phyloP scores from a whole-genome alignment of 1,140 invertebrate species.

The Metopolophium dirhodum region DNA sequence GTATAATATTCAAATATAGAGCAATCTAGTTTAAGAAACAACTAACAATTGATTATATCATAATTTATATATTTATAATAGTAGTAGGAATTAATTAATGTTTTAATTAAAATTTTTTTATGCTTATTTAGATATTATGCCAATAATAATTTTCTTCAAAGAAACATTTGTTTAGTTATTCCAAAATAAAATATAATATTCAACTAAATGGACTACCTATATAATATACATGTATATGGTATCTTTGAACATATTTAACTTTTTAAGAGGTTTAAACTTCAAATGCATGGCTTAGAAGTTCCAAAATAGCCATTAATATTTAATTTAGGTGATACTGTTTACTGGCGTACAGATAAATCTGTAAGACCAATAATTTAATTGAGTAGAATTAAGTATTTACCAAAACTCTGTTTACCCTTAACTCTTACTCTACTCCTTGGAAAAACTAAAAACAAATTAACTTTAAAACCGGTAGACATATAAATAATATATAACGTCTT shows the following conservation, averaged over 20 bases:
- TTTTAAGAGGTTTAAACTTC: background rate
- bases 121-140: background rate
- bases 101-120: background rate
- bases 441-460: background rate
- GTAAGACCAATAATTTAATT: background rate
- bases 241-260: conserved; percentile 8
- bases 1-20: background rate
- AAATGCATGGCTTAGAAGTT: background rate
- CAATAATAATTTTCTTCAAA: background rate
- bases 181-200: background rate
- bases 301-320: background rate
- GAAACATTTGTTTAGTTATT: background rate
- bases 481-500: background rate
- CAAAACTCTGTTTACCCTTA: background rate
- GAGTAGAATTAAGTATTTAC: background rate
- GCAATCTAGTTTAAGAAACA: background rate
- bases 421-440: background rate
- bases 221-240: background rate
- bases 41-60: too few relatives aligned
- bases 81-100: too few relatives aligned
- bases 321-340: conserved; percentile 18
- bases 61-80: too few relatives aligned
- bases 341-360: background rate
- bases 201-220: background rate
- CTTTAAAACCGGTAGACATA: background rate